phyloP scores from a whole-genome alignment of 2,113 vertebrate genomes.

The Nothoprocta pentlandii region DNA sequence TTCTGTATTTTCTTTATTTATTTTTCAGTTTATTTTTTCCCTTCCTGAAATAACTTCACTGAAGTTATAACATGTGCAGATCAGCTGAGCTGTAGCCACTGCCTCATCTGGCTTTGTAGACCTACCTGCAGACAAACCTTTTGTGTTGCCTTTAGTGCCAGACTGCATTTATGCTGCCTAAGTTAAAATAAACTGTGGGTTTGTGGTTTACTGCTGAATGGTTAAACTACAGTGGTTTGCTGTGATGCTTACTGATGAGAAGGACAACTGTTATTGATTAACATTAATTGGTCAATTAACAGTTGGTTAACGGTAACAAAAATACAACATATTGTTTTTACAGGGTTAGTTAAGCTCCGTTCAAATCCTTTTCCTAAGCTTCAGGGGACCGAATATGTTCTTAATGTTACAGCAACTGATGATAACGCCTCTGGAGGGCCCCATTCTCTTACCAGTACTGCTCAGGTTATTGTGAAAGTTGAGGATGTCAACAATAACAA shows the following conservation, averaged over 20 bases:
- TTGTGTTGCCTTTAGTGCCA: neutral
- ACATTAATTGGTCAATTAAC: neutral
- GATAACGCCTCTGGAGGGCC: constrained; percentile 88
- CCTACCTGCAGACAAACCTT: neutral
- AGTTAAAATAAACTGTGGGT: neutral
- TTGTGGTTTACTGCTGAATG: neutral
- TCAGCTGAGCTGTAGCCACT: neutral
- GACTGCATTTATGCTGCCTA: neutral
- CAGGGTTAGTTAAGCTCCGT: constrained; percentile 88
- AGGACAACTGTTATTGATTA: neutral
- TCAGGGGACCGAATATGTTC: constrained; percentile 87
- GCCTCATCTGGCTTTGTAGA: neutral
- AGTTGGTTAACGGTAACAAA: neutral
- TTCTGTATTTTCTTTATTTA: neutral
- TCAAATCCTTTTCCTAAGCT: constrained; percentile 85
- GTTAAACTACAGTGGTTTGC: neutral
- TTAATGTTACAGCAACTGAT: constrained; percentile 87
- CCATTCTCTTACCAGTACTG: constrained; percentile 80
- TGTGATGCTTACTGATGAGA: neutral
- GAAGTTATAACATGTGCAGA: neutral
- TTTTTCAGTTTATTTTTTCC: neutral
- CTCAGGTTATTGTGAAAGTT: constrained; percentile 86
- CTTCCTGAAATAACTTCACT: neutral
- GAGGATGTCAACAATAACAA: constrained; percentile 92
- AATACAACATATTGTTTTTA: neutral